Percentiles rank a stretch among this genome's conserved stretches.
These are phyloP conservation scores for Rhorus exstirpatorius DNA, from an alignment of 2,888 invertebrate genomes.

Conservation along the genomic window DNA sequence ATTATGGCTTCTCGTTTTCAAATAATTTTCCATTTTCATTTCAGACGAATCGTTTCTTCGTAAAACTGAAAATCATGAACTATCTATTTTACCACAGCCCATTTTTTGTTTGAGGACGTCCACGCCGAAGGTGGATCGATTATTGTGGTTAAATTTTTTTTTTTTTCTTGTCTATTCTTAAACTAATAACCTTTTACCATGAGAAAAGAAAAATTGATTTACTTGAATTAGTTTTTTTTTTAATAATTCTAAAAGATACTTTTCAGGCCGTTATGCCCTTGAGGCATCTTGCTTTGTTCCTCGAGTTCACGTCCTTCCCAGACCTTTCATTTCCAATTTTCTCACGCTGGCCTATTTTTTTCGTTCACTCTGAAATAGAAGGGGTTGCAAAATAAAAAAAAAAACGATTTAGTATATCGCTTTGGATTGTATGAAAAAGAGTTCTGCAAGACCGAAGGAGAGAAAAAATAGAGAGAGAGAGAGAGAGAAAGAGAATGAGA, in stretches of 20 bases:
- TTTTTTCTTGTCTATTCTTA: too few relatives aligned
- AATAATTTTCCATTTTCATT: too few relatives aligned
- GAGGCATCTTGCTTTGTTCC: conserved; percentile 32
- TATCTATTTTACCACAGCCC: too few relatives aligned
- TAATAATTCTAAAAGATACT: too few relatives aligned
- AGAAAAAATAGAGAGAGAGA: conserved; percentile 7
- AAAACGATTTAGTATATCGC: conserved; percentile 1
- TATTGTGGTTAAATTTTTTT: too few relatives aligned
- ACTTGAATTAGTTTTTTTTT: too few relatives aligned
- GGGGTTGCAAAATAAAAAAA: conserved; percentile 13
- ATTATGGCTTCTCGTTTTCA: too few relatives aligned
- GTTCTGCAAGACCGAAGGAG: conserved; percentile 14
- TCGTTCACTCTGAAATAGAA: not conserved
- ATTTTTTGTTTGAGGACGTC: too few relatives aligned
- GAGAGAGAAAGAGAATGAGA: conserved; percentile 2
- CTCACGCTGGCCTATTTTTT: not conserved
- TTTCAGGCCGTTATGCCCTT: not conserved
- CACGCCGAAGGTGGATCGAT: too few relatives aligned
- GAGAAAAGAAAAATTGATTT: not conserved
- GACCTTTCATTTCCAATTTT: conserved; percentile 9
- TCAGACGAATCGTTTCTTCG: too few relatives aligned
- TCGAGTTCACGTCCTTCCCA: conserved; percentile 41
- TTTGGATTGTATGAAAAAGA: conserved; percentile 5
- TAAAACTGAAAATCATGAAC: too few relatives aligned
- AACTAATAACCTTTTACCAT: too few relatives aligned